These are phyloP conservation scores for Drosophila pruinosa DNA, from an alignment of 1,140 invertebrate species.

Conservation along the genomic window DNA sequence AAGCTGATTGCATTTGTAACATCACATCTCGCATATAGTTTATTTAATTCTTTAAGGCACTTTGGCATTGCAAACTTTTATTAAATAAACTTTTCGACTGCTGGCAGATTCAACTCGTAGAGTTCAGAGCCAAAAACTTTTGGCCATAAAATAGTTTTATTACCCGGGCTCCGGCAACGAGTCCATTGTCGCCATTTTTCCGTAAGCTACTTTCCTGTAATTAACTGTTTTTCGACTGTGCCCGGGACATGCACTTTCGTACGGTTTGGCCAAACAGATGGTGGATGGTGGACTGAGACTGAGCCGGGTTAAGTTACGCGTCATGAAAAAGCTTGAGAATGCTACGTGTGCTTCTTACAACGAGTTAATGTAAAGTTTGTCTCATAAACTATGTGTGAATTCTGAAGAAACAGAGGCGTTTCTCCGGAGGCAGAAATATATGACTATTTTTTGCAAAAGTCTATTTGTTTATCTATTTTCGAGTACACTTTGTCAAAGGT, in stretches of 20 bases:
- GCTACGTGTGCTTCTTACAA: slow-evolving; percentile 50
- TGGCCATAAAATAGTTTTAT: slow-evolving; percentile 77
- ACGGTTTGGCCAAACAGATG: no score
- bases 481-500: no score
- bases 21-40: slow-evolving; percentile 8
- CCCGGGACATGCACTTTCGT: neutral
- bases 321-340: slow-evolving; percentile 20
- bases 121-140: slow-evolving; percentile 43
- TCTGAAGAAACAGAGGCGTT: slow-evolving; percentile 5
- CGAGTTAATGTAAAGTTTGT: slow-evolving; percentile 61
- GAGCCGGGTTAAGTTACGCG: neutral
- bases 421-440: no score
- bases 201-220: slow-evolving; percentile 73
- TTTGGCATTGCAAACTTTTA: slow-evolving; percentile 54
- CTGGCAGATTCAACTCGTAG: neutral
- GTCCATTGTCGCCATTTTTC: slow-evolving; percentile 54
- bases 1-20: slow-evolving; percentile 65
- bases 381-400: slow-evolving; percentile 55
- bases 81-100: slow-evolving; percentile 56
- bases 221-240: slow-evolving; percentile 73
- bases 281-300: neutral
- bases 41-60: slow-evolving; percentile 62
- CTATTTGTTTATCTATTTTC: neutral
- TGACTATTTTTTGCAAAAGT: neutral
- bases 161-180: slow-evolving; percentile 9